phyloP scores from a whole-genome alignment of 2,888 invertebrate species.

The Agonopterix alstromeriana region DNA sequence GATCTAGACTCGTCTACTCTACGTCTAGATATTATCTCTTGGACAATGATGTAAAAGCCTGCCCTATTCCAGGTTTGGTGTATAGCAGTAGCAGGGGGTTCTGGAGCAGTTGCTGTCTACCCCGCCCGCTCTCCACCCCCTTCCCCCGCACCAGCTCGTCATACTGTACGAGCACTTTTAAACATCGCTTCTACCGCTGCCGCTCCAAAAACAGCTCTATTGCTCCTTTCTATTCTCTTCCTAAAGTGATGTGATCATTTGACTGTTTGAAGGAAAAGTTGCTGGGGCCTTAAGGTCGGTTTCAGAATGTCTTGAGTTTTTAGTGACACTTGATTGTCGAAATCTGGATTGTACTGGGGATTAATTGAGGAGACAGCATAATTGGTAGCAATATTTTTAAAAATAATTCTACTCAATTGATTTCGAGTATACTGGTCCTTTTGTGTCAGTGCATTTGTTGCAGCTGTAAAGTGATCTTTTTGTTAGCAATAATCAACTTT shows the following conservation, averaged over 20 bases:
- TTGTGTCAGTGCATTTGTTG: no score
- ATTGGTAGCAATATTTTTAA: no score
- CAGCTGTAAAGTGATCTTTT: no score
- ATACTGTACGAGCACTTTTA: slow-evolving; percentile 39
- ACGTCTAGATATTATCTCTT: no score
- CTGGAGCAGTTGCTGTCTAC: slow-evolving; percentile 60
- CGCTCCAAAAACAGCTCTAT: not conserved
- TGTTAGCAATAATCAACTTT: no score
- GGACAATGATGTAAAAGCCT: no score
- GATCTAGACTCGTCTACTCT: no score
- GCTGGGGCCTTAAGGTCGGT: not conserved
- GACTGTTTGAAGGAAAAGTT: not conserved
- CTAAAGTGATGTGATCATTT: not conserved
- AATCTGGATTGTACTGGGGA: no score
- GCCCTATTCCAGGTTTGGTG: slow-evolving; percentile 43
- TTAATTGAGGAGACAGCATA: no score
- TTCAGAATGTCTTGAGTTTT: not conserved
- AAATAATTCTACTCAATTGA: no score
- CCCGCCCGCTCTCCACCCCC: slow-evolving; percentile 37
- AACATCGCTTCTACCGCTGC: not conserved
- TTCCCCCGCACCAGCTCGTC: slow-evolving; percentile 53
- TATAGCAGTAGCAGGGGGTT: slow-evolving; percentile 37
- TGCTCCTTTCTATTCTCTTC: slow-evolving; percentile 4
- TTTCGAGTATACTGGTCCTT: no score
- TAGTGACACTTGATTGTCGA: not conserved